Evolutionary conservation across 2,113 vertebrate genomes (phyloP), one percentile per base, ranked within the genome.

Genomic region (Sinocyclocheilus maitianheensis): DNA sequence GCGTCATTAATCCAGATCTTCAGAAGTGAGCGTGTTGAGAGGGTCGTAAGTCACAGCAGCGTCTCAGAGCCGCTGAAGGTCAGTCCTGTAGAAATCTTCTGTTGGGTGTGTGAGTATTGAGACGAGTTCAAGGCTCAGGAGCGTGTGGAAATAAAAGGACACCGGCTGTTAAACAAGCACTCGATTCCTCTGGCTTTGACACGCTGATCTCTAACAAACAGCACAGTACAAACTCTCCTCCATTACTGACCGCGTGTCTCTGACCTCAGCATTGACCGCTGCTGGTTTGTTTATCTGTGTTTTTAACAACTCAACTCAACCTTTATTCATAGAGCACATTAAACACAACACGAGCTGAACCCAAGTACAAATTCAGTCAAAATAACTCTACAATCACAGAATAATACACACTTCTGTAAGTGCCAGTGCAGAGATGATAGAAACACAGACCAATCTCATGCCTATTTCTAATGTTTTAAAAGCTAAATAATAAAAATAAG

Each of bases 111-210:
- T 80, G 83, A 74, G 85, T 86, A 11, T 58, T 13, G 76, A 77
- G 84, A 84, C 5, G 30, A 60, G 20, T 60, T 60, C 58, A 22
- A 65, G 65, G 63, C 63, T 85, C 65, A 71, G 62, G 85, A 86
- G 88, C 82, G 60, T 60, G 48, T 16, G 51, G 51, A 87, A 89
- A 89, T 86, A 85, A 89, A 85, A 89, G 85, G 76, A 83, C 81
- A 60, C 58, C 48, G 82, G 82, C 72, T 74, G 78, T 67, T 74
- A 78, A 83, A 85, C 83, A 87, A 89, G 69, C 83, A 83, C 30
- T 79, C 65, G 53, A 85, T 37, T 71, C 30, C 7, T 71, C 34
- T 18, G 13, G 26, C 26, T 34, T 3, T 3, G 26, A 67, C 26
- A 26, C 63, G 62, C 63, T 11, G 67, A 40, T 37, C 67, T 67